Percentiles rank a stretch among this genome's conserved stretches.
Conservation (phyloP, 2,888 invertebrate species). For the Dolichopus griseipennis region DNA sequence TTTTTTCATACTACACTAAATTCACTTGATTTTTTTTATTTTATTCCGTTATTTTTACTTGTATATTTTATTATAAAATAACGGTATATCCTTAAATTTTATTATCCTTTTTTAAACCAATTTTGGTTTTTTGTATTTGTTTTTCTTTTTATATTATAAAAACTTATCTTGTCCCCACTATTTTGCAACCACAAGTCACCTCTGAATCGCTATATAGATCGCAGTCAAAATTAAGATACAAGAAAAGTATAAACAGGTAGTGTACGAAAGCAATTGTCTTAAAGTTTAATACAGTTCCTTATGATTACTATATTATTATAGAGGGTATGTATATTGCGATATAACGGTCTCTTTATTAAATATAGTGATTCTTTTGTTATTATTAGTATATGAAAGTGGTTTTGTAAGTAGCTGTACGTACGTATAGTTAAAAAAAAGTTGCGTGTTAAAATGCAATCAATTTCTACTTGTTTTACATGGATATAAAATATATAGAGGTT, state of each 20-base stretch:
- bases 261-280: background rate
- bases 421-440: background rate
- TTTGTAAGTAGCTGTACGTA: too few species aligned
- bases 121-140: background rate
- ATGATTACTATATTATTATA: background rate
- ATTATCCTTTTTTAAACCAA: slow-evolving; percentile 3
- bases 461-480: background rate
- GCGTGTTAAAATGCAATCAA: slow-evolving; percentile 4
- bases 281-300: background rate
- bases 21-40: background rate
- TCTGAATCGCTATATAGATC: too few species aligned
- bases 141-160: background rate
- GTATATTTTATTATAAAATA: background rate
- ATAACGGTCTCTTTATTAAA: background rate
- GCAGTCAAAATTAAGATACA: background rate
- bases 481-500: background rate
- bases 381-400: too few species aligned
- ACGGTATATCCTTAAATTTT: background rate
- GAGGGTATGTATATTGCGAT: too few species aligned
- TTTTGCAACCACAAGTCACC: too few species aligned
- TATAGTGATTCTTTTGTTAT: background rate
- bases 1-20: too few species aligned
- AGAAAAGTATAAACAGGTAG: background rate
- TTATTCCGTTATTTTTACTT: background rate
- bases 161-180: too few species aligned